Evolutionary conservation across 2,113 vertebrate genomes (phyloP).

Genomic region (Microtus pennsylvanicus): DNA sequence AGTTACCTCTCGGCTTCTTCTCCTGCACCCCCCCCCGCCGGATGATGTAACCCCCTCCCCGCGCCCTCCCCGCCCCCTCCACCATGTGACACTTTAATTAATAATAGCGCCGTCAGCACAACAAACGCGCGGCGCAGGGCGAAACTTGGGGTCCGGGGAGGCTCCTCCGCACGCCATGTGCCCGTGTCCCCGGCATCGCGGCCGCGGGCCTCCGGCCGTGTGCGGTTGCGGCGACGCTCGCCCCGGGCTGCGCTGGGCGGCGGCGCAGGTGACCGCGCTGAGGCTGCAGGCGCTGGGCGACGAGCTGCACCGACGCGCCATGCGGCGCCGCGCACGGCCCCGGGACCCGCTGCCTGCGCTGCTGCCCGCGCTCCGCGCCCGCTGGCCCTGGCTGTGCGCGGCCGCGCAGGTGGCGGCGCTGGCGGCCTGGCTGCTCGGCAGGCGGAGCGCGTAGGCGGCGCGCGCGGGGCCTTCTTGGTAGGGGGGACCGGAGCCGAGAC

Average conservation of each 20-base stretch:
- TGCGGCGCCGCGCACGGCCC: constrained; percentile 80
- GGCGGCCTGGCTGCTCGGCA: constrained; percentile 83
- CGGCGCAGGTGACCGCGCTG: constrained; percentile 79
- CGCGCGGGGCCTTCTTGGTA: constrained; percentile 75
- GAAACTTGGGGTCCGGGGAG: constrained; percentile 83
- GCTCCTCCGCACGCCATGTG: constrained; percentile 80
- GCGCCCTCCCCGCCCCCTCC: constrained; percentile 80
- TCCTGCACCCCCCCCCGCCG: constrained; percentile 75
- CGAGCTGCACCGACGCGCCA: constrained; percentile 82
- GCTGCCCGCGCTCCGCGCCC: constrained; percentile 73
- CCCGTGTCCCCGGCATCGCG: constrained; percentile 81
- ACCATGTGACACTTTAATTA: constrained; percentile 85
- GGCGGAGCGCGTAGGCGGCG: constrained; percentile 78
- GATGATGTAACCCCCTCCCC: constrained; percentile 83
- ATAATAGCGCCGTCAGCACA: constrained; percentile 84
- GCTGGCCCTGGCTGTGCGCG: constrained; percentile 83
- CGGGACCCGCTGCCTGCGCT: constrained; percentile 56
- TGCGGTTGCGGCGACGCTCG: constrained; percentile 80
- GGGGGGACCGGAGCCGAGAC: constrained; percentile 81
- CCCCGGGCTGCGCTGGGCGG: constrained; percentile 76
- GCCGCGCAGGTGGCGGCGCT: constrained; percentile 84
- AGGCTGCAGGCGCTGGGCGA: constrained; percentile 82
- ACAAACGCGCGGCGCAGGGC: constrained; percentile 80
- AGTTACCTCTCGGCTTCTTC: constrained; percentile 82
- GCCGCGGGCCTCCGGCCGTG: constrained; percentile 80